Percentiles rank a stretch among this genome's conserved stretches.
These are phyloP conservation scores for Hirtodrosophila histrioides DNA, from an alignment of 2,888 invertebrate genomes.

Conservation along the genomic window DNA sequence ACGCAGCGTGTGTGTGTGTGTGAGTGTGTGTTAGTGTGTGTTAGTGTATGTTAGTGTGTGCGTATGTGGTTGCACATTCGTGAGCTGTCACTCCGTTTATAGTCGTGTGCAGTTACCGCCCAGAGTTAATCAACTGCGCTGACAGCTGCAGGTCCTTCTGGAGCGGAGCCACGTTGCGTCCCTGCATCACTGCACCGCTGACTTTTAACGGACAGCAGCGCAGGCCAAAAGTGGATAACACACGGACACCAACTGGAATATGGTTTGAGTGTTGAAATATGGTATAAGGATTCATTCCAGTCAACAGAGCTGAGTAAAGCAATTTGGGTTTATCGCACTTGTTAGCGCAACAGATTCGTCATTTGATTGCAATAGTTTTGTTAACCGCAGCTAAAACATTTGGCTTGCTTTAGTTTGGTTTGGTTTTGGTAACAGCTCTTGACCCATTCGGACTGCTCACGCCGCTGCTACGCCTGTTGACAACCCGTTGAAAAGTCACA, in stretches of 20 bases:
- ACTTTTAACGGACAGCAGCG: constrained; percentile 42
- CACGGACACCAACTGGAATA: constrained; percentile 1
- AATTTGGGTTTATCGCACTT: constrained; percentile 45
- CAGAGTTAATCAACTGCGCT: constrained; percentile 43
- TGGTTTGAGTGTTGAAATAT: not conserved
- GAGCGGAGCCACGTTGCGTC: not conserved
- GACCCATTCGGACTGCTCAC: too few relatives aligned
- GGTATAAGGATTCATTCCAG: constrained; percentile 11
- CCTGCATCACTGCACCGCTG: constrained; percentile 24
- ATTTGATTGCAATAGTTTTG: constrained; percentile 27
- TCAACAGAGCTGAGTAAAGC: constrained; percentile 16
- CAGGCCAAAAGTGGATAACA: constrained; percentile 17
- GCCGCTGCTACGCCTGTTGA: constrained; percentile 19
- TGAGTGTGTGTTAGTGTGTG: too few relatives aligned
- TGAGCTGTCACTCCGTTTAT: constrained; percentile 48
- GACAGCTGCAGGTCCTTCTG: constrained; percentile 44
- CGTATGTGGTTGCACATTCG: constrained; percentile 15
- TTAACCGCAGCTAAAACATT: constrained; percentile 20
- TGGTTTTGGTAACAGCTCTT: not conserved
- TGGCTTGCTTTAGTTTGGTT: not conserved
- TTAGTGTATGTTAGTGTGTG: constrained; percentile 6
- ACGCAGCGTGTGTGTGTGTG: constrained; percentile 1
- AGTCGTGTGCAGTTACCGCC: constrained; percentile 26
- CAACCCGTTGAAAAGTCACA: not conserved
- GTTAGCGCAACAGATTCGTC: constrained; percentile 27